Evolutionary conservation across 37 sponge, comb jelly and placozoan genomes (phyloP).

Genomic region (Hexactinellida sp.): DNA sequence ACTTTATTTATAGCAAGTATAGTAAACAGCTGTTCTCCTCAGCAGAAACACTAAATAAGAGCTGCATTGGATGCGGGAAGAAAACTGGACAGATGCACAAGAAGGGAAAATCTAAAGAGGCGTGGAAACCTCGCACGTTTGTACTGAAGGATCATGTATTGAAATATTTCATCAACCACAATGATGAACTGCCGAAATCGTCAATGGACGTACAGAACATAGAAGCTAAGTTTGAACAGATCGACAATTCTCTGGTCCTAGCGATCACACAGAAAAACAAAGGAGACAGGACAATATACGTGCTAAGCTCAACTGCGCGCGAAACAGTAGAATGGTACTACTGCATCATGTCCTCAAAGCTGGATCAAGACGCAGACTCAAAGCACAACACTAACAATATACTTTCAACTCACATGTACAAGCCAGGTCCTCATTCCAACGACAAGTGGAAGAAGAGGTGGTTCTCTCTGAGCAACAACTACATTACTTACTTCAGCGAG

Average conservation of each 20-base stretch:
- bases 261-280: background rate
- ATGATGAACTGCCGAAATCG: background rate
- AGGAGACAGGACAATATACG: background rate
- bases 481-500: background rate
- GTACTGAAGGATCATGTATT: background rate
- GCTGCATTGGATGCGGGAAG: background rate
- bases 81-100: slow-evolving; percentile 8
- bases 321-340: slow-evolving; percentile 17
- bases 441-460: slow-evolving; percentile 2
- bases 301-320: background rate
- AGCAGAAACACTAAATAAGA: background rate
- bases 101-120: background rate
- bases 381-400: background rate
- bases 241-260: background rate
- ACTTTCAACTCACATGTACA: background rate
- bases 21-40: background rate
- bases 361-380: background rate
- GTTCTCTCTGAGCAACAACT: slow-evolving; percentile 1
- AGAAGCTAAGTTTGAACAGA: background rate
- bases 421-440: background rate
- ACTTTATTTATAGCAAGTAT: background rate
- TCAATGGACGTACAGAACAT: background rate
- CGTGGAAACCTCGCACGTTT: background rate
- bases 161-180: slow-evolving; percentile 9
- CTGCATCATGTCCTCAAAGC: background rate